phyloP scores from a whole-genome alignment of 2,888 invertebrate genomes.

The Thymelicus acteon region DNA sequence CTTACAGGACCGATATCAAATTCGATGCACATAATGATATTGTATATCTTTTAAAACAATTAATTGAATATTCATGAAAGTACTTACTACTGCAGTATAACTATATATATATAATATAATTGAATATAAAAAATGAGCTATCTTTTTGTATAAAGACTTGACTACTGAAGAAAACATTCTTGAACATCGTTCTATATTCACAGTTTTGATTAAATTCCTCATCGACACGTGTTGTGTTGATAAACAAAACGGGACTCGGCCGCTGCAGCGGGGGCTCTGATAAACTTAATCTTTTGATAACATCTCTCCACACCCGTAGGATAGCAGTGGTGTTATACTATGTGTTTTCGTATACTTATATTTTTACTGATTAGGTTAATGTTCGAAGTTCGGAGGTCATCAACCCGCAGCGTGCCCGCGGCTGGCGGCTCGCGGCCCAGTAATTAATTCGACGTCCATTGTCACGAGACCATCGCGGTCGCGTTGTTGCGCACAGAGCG shows the following conservation, averaged over 20 bases:
- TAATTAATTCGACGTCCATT: constrained; percentile 35
- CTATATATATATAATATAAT: too few species aligned
- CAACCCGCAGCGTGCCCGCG: constrained; percentile 10
- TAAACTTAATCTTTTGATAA: constrained; percentile 23
- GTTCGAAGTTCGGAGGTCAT: constrained; percentile 27
- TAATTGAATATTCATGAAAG: too few species aligned
- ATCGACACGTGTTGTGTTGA: not conserved
- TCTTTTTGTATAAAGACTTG: too few species aligned
- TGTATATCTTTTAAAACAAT: too few species aligned
- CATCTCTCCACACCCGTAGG: constrained; percentile 1
- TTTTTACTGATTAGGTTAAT: constrained; percentile 30
- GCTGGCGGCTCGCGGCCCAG: constrained; percentile 18
- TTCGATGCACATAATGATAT: not conserved
- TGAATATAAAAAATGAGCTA: too few species aligned
- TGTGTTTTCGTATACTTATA: not conserved
- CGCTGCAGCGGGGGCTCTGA: not conserved
- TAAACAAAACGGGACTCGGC: not conserved
- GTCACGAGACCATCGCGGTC: constrained; percentile 13
- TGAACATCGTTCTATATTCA: too few species aligned
- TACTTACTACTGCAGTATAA: too few species aligned
- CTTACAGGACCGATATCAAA: not conserved
- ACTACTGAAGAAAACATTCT: too few species aligned
- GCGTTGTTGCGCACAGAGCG: constrained; percentile 5
- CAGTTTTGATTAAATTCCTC: not conserved
- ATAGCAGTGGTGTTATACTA: not conserved